A percentile compares a stretch with the other conserved stretches of the same genome.
phyloP scores from a whole-genome alignment of 2,113 vertebrate species.

The Ahaetulla prasina region DNA sequence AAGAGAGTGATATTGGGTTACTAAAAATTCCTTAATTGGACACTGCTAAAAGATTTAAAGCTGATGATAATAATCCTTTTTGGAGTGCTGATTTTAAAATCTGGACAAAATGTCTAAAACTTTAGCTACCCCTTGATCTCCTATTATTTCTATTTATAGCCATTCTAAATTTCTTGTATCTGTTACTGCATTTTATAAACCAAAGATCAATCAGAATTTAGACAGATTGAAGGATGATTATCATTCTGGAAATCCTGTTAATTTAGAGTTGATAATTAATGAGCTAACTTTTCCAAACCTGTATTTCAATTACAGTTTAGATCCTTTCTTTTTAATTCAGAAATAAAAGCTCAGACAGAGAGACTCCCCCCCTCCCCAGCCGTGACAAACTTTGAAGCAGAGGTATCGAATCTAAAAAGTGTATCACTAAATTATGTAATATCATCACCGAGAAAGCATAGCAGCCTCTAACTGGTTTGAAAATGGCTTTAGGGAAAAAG shows the following conservation, averaged over 20 bases:
- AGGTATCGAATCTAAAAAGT: neutral
- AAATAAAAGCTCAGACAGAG: neutral
- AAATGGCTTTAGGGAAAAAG: neutral
- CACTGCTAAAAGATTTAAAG: neutral
- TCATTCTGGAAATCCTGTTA: neutral
- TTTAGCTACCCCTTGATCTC: neutral
- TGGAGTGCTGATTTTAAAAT: neutral
- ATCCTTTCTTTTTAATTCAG: neutral
- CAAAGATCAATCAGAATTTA: neutral
- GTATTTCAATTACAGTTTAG: neutral
- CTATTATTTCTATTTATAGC: neutral
- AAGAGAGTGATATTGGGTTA: neutral
- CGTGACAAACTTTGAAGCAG: neutral
- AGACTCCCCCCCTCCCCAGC: neutral
- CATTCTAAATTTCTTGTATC: neutral
- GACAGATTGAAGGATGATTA: neutral
- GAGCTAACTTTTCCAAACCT: neutral
- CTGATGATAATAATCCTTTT: neutral
- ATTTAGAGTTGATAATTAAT: neutral
- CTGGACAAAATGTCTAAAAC: neutral
- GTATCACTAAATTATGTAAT: neutral
- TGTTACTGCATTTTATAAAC: neutral
- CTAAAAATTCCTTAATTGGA: neutral
- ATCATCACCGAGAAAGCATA: neutral
- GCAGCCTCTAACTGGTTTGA: neutral